These are phyloP conservation scores for Xylota sylvarum DNA, from an alignment of 2,888 invertebrate genomes.

Conservation along the genomic window DNA sequence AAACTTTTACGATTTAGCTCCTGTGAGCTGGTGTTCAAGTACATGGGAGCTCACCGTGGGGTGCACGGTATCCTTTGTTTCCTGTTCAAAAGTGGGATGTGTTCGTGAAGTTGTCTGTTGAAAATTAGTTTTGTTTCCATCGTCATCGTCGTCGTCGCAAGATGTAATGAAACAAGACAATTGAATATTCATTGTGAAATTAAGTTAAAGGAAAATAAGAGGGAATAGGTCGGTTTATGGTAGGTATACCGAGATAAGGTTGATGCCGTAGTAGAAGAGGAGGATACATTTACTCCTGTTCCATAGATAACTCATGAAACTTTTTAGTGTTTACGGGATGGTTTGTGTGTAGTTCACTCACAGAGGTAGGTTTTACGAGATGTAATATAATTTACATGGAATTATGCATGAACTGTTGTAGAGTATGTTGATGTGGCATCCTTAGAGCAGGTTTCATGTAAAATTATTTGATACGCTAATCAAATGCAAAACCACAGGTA, in stretches of 20 bases:
- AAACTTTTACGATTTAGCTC: conserved; percentile 36
- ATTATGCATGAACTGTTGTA: background rate
- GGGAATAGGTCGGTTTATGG: background rate
- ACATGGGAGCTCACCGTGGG: conserved; percentile 14
- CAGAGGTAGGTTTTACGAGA: conserved; percentile 25
- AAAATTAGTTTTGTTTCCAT: conserved; percentile 71
- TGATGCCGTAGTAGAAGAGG: conserved; percentile 1
- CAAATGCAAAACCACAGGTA: conserved; percentile 1
- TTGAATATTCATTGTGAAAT: conserved; percentile 72
- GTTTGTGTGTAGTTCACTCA: conserved; percentile 12
- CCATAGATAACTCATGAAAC: conserved; percentile 12
- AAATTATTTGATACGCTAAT: background rate
- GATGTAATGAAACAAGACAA: conserved; percentile 60
- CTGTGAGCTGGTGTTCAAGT: background rate
- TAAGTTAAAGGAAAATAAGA: conserved; percentile 33
- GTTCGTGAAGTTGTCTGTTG: conserved; percentile 49
- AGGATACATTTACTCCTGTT: conserved; percentile 1
- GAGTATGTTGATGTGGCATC: background rate
- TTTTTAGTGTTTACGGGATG: conserved; percentile 23
- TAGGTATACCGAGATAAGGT: background rate
- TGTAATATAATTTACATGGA: conserved; percentile 45
- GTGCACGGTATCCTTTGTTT: conserved; percentile 13
- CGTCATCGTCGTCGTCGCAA: background rate
- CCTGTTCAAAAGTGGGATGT: background rate
- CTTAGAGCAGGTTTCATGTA: background rate